These are phyloP conservation scores for Drosophila lowei DNA, from an alignment of 1,140 invertebrate species.

Conservation along the genomic window DNA sequence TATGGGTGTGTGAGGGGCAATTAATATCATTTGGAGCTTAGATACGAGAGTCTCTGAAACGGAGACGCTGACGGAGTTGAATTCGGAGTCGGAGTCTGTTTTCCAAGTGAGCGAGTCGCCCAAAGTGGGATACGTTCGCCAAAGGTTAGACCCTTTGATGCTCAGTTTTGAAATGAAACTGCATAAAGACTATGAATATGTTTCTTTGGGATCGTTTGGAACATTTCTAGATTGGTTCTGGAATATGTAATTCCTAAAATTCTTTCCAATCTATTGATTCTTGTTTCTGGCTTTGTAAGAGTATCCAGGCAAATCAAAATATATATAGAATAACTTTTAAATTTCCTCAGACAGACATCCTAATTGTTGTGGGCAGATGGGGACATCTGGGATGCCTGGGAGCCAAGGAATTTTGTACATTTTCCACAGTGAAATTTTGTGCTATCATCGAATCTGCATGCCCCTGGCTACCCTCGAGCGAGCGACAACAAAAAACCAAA, in stretches of 20 bases:
- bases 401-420: background rate
- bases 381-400: too few species aligned
- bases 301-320: too few species aligned
- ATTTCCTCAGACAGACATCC: too few species aligned
- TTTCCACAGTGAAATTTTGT: background rate
- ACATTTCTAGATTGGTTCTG: background rate
- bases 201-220: background rate
- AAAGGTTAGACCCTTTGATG: conserved; percentile 28
- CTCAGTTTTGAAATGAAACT: background rate
- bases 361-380: background rate
- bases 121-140: conserved; percentile 24
- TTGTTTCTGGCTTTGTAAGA: too few species aligned
- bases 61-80: background rate
- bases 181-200: too few species aligned
- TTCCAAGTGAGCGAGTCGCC: conserved; percentile 48
- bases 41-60: conserved; percentile 1
- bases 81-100: background rate
- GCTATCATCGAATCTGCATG: background rate
- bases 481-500: conserved; percentile 21
- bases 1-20: conserved; percentile 40
- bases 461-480: conserved; percentile 22
- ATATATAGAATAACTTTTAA: too few species aligned
- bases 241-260: too few species aligned
- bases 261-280: background rate
- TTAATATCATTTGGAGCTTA: conserved; percentile 69